These are phyloP conservation scores for Alca torda DNA, from an alignment of 2,797 vertebrate species.

Conservation along the genomic window DNA sequence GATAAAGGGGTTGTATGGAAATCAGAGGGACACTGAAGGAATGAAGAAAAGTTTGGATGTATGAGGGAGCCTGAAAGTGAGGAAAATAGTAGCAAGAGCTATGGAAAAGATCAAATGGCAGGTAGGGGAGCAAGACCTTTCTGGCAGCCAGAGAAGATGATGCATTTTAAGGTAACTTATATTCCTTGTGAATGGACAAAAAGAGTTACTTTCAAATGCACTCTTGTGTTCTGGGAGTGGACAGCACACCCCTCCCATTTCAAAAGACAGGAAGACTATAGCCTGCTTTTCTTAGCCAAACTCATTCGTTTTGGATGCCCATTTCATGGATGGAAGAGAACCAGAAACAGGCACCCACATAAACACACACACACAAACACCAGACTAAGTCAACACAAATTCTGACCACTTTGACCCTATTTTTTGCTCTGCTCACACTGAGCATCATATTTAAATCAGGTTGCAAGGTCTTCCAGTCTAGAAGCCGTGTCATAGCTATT, in stretches of 20 bases:
- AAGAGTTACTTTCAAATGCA: neutral
- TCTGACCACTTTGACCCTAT: neutral
- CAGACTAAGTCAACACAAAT: neutral
- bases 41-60: neutral
- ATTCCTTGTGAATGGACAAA: neutral
- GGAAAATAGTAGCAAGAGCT: neutral
- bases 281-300: neutral
- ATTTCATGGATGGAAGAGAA: neutral
- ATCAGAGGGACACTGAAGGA: neutral
- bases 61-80: neutral
- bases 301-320: neutral
- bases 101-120: neutral
- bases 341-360: neutral
- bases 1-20: neutral
- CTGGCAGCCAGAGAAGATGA: neutral
- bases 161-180: neutral
- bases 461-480: neutral
- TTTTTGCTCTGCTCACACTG: neutral
- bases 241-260: neutral
- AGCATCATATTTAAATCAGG: neutral
- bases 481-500: neutral
- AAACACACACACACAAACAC: neutral
- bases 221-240: neutral
- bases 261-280: neutral
- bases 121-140: neutral